phyloP scores from a whole-genome alignment of 2,888 invertebrate species.

The Crepidodera aurea region DNA sequence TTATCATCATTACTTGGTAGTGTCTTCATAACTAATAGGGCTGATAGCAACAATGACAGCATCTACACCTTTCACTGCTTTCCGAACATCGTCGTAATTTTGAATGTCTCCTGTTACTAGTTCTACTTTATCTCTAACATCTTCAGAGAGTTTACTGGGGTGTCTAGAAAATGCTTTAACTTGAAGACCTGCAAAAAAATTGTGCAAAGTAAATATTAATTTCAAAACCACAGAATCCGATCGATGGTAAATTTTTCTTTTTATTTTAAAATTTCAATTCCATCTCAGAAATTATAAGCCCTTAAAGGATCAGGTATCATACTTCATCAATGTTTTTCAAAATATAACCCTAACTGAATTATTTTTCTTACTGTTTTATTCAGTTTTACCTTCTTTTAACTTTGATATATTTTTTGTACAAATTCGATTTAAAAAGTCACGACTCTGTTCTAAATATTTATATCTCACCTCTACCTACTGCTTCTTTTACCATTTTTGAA shows the following conservation, averaged over 20 bases:
- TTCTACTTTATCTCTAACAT: neutral
- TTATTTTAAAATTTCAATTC: no score
- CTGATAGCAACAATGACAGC: neutral
- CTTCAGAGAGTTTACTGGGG: neutral
- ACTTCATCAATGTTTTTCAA: no score
- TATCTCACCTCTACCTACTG: slow-evolving; percentile 1
- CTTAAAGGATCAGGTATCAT: no score
- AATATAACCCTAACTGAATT: no score
- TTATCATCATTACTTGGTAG: neutral
- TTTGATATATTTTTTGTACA: no score
- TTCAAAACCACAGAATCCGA: no score
- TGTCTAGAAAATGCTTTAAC: neutral
- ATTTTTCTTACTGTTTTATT: no score
- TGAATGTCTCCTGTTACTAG: neutral
- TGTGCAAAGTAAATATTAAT: neutral
- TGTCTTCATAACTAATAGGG: neutral
- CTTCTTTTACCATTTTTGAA: slow-evolving; percentile 1
- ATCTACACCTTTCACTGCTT: neutral
- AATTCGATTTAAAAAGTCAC: no score
- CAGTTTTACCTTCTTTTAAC: no score
- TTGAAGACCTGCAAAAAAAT: neutral
- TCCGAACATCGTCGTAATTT: neutral
- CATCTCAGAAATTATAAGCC: no score
- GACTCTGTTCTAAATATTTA: no score
- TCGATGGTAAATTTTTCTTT: no score